Conservation (phyloP, 2,797 vertebrate species). For the Chaetodon trifasciatus region DNA sequence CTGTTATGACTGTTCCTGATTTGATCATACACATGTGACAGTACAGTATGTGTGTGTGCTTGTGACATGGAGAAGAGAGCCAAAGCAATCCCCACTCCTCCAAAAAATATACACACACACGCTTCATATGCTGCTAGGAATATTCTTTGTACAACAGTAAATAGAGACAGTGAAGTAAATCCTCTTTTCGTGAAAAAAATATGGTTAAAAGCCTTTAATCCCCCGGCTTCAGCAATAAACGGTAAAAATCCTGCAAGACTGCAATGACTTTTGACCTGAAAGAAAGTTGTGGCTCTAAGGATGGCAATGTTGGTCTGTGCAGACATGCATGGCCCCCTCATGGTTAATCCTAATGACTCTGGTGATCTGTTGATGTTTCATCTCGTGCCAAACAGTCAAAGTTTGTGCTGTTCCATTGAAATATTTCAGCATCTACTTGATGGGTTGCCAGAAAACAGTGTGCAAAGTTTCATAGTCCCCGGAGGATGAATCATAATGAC, state of each 20-base stretch:
- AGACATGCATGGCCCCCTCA: neutral
- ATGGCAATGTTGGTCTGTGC: neutral
- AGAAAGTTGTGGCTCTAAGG: neutral
- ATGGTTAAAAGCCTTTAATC: conserved; percentile 44
- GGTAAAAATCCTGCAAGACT: conserved; percentile 23
- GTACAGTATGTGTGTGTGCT: neutral
- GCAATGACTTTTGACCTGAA: conserved; percentile 22
- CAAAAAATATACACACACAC: conserved; percentile 14
- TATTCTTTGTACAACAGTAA: neutral
- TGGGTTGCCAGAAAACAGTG: no score
- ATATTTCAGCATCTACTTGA: neutral
- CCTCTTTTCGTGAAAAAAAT: conserved; percentile 35
- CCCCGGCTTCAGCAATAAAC: conserved; percentile 13
- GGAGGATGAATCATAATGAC: neutral
- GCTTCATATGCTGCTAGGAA: conserved; percentile 24
- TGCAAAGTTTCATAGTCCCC: neutral
- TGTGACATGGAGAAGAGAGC: neutral
- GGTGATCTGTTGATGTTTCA: neutral
- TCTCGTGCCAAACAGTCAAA: neutral
- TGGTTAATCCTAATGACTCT: neutral
- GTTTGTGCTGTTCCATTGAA: neutral
- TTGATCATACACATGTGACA: neutral
- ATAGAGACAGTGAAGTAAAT: conserved; percentile 44
- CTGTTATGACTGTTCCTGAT: neutral
- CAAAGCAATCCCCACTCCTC: neutral